Percentiles rank a stretch among this genome's conserved stretches.
Conservation (phyloP, 2,797 vertebrate species). For the Coranthus polyacanthus region DNA sequence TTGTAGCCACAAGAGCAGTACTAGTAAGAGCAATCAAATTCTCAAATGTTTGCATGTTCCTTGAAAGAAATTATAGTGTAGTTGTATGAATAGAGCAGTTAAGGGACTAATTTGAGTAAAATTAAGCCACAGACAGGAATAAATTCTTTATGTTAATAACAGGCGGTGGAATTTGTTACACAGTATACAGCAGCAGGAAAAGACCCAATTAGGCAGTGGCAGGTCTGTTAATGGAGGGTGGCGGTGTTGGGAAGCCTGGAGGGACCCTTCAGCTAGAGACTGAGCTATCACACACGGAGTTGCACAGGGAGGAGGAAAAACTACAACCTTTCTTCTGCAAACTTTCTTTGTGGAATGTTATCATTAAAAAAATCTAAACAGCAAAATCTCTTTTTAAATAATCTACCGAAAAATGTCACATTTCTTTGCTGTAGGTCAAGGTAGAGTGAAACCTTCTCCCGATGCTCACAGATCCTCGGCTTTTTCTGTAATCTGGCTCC, state of each 20-base stretch:
- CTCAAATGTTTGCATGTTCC: not conserved
- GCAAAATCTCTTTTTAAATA: not conserved
- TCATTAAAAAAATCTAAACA: not conserved
- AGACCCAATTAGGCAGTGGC: constrained; percentile 49
- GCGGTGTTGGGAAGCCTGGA: constrained; percentile 25
- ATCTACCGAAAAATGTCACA: constrained; percentile 12
- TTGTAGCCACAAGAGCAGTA: constrained; percentile 5
- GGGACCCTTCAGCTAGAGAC: constrained; percentile 25
- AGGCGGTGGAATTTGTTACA: constrained; percentile 13
- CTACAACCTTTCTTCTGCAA: not conserved
- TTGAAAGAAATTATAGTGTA: not conserved
- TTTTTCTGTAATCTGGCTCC: constrained; percentile 41
- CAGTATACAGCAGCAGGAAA: constrained; percentile 15
- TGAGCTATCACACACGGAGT: constrained; percentile 7
- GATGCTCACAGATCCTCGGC: constrained; percentile 18
- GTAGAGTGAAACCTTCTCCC: not conserved
- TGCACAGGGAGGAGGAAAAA: not conserved
- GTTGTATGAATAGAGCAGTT: not conserved
- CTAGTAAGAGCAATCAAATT: not conserved
- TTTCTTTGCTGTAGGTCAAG: not conserved
- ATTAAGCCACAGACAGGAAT: constrained; percentile 8
- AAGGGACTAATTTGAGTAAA: not conserved
- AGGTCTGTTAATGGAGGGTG: constrained; percentile 44
- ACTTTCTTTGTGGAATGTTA: constrained; percentile 2
- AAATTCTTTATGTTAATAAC: constrained; percentile 8